These are phyloP conservation scores for Baccha elongata DNA, from an alignment of 2,888 invertebrate species.

Conservation along the genomic window DNA sequence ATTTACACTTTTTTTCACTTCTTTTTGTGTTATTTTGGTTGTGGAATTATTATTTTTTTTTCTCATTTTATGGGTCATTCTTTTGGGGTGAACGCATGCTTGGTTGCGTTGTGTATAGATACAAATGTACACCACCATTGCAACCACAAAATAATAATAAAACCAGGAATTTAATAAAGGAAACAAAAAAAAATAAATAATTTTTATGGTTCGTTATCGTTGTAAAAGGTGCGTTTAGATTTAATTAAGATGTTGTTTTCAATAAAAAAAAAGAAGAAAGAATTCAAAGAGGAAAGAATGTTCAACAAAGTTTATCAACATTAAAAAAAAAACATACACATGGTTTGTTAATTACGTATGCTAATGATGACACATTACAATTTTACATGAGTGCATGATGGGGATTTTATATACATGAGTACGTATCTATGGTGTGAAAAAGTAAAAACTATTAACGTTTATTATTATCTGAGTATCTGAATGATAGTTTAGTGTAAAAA, in stretches of 20 bases:
- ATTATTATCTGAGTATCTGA: conserved; percentile 35
- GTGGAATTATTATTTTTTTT: conserved; percentile 30
- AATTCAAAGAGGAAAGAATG: conserved; percentile 34
- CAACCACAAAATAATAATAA: conserved; percentile 21
- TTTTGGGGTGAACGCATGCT: conserved; percentile 71
- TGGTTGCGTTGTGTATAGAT: conserved; percentile 45
- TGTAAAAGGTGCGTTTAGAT: conserved; percentile 74
- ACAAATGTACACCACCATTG: conserved; percentile 10
- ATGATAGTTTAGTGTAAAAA: conserved; percentile 50
- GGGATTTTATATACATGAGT: neutral
- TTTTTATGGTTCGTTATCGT: conserved; percentile 71
- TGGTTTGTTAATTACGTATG: conserved; percentile 66
- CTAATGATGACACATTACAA: conserved; percentile 71
- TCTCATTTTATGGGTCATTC: conserved; percentile 70
- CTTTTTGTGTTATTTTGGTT: conserved; percentile 35
- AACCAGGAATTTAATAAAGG: conserved; percentile 12
- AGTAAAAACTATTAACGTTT: conserved; percentile 54
- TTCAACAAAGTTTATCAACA: conserved; percentile 46
- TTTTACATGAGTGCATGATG: conserved; percentile 44
- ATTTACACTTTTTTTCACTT: conserved; percentile 48
- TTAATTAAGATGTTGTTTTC: conserved; percentile 70
- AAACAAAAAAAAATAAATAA: conserved; percentile 64
- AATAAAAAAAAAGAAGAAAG: conserved; percentile 13
- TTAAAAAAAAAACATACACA: conserved; percentile 55
- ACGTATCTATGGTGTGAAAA: conserved; percentile 55